A percentile compares a stretch with the other conserved stretches of the same genome.
Conservation (phyloP, 2,888 invertebrate genomes). For the Megaustenia siamemsis region DNA sequence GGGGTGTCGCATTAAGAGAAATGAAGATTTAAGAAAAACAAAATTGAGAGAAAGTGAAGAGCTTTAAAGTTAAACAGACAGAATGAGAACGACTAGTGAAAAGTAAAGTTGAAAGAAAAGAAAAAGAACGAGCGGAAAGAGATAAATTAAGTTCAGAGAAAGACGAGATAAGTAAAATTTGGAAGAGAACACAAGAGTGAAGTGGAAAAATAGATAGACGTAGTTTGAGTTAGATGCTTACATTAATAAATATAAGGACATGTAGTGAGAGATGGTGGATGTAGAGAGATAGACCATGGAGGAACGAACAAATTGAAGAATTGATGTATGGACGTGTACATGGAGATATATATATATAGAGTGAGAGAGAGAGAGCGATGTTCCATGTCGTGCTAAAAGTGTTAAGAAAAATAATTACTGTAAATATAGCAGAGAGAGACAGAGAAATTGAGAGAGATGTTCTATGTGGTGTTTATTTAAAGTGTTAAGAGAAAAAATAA, state of each 20-base stretch:
- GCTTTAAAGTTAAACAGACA: no score
- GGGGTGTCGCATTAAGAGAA: no score
- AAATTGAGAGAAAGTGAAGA: no score
- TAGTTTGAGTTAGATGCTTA: background rate
- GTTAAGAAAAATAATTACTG: background rate
- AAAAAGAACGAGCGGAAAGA: no score
- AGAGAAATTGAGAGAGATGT: background rate
- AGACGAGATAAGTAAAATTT: no score
- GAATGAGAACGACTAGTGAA: no score
- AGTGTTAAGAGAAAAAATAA: background rate
- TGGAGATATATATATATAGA: background rate
- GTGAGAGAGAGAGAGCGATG: background rate
- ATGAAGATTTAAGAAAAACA: no score
- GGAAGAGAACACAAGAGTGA: no score
- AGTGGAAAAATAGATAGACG: no score
- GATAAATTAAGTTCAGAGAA: no score
- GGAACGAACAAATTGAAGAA: background rate
- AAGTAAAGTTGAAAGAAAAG: no score
- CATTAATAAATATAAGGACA: background rate
- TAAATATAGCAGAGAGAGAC: background rate
- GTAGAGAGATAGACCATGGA: background rate
- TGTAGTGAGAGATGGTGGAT: background rate
- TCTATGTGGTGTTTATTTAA: no score
- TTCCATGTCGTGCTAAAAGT: background rate
- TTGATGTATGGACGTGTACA: background rate